Base-by-base conservation (phyloP, 1,140 invertebrate genomes). In the Proales similis region DNA sequence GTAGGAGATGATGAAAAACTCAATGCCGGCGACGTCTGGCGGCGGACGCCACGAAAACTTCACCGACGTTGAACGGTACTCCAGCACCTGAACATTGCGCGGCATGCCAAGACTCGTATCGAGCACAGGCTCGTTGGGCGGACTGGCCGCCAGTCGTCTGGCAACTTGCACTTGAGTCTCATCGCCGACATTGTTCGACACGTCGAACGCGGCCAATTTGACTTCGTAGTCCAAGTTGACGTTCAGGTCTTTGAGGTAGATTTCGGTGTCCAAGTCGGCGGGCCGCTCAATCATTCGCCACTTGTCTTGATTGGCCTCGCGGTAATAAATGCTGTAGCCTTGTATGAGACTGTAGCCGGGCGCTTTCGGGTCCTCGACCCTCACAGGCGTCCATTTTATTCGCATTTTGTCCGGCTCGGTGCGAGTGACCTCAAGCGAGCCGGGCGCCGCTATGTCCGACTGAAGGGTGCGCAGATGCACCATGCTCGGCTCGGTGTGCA, bases 1-100 rank as follows among this genome's bases (percentile, higher is more conserved):
- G 7, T 57, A 57, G 20, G 26, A 30, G 19, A 57, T 57, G 27
- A 57, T 14, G 32, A 57, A 57, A n/a, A 42, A 42, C n/a, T 57
- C 36, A 2, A 57, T 57, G 17, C 19, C 11, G 14, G 27, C n/a
- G 22, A 12, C 20, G 12, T 36, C 36, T 24, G 17, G 24, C 2
- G 51, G 51, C 1, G 51, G 22, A 36, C 39, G 39, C 51, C 51
- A 57, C 11, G 51, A 57, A 42, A 57, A 57, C 45, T 57, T 57
- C 0, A 57, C 36, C 7, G 51, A 57, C 4, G 51, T 57, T 17
- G 51, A 57, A 11, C 36, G 39, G n/a, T 42, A 57, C 22, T 57
- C 51, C 6, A 57, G 4, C 4, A 57, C 32, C 32, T 57, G 36
- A 7, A 57, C 33, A 19, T 57, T 7, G 19, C 51, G 11, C 17